Evolutionary conservation across 2,797 vertebrate genomes (phyloP), one percentile per base, ranked within the genome.

Genomic region (Pipistrellus kuhlii): DNA sequence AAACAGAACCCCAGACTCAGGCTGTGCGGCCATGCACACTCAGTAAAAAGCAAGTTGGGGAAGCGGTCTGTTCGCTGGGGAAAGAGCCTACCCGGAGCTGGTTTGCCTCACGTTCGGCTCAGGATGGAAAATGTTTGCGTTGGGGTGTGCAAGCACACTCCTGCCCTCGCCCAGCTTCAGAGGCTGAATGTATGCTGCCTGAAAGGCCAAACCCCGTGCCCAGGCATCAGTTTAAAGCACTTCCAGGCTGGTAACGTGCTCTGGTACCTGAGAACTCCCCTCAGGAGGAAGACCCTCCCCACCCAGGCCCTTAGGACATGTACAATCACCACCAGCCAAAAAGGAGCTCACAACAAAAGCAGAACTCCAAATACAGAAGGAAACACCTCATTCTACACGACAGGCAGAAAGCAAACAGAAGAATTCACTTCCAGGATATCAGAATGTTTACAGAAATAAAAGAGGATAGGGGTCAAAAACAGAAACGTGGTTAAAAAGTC

Each of bases 401-500:
- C 44, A 86, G n/a, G 53, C 13, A 84, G 35, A 77, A 80, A 90
- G 64, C 44, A 53, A 44, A 64, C 17, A 94, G 69, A 59, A 27
- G 25, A 86, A 84, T 27, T 7, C 53, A 81, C 21, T 85, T 94
- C n/a, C 13, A 88, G 35, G 48, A 8, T 23, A 85, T 35, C 30
- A 85, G 38, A 46, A 62, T 20, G 15, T 59, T 90, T 57, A 66
- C 3, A 66, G 59, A 73, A 84, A 55, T n/a, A 59, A 84, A 88
- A 85, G 12, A 6, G 18, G 35, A 35, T 25, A 77, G 27, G 55
- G 55, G 8, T 69, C 38, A 83, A 90, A 84, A 77, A 53, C 6
- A 35, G 73, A 91, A 93, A 91, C 73, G 2, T 3, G 35, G 85
- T 86, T 64, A 84, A 81, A 77, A 95, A 71, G 75, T 76, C 57